These are phyloP conservation scores for Leptobrachium leishanense DNA, from an alignment of 2,113 vertebrate genomes.

Conservation along the genomic window DNA sequence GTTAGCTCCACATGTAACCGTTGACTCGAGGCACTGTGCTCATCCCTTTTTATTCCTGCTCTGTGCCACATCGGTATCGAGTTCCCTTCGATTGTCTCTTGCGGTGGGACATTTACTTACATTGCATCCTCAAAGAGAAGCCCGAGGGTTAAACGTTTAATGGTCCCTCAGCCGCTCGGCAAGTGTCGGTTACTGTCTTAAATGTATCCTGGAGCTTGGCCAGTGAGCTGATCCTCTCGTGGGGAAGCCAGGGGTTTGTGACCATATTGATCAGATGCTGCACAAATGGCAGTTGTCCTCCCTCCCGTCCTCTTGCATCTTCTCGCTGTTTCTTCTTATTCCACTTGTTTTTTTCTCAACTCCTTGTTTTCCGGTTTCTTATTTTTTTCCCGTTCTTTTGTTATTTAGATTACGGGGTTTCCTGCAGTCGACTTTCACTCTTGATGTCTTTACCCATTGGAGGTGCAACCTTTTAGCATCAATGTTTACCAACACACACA, in stretches of 20 bases:
- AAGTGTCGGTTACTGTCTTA: slow-evolving; percentile 16
- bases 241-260: slow-evolving; percentile 4
- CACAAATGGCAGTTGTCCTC: slow-evolving; percentile 3
- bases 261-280: slow-evolving; percentile 15
- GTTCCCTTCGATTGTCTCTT: slow-evolving; percentile 14
- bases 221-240: slow-evolving; percentile 23
- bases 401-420: slow-evolving; percentile 26
- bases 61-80: neutral
- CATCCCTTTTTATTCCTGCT: neutral
- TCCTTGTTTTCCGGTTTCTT: neutral
- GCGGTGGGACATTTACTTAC: slow-evolving; percentile 14
- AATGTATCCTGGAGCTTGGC: slow-evolving; percentile 17
- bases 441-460: neutral
- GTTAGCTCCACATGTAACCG: too few relatives aligned
- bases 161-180: slow-evolving; percentile 4
- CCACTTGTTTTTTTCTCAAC: neutral
- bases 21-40: too few relatives aligned
- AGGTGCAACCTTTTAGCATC: too few relatives aligned
- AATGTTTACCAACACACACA: too few relatives aligned
- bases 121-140: neutral
- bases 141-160: neutral
- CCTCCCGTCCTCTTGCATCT: neutral
- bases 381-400: neutral
- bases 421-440: neutral
- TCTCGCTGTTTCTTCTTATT: neutral